phyloP scores from a whole-genome alignment of 2,113 vertebrate species.

The Oxyruncus cristatus region DNA sequence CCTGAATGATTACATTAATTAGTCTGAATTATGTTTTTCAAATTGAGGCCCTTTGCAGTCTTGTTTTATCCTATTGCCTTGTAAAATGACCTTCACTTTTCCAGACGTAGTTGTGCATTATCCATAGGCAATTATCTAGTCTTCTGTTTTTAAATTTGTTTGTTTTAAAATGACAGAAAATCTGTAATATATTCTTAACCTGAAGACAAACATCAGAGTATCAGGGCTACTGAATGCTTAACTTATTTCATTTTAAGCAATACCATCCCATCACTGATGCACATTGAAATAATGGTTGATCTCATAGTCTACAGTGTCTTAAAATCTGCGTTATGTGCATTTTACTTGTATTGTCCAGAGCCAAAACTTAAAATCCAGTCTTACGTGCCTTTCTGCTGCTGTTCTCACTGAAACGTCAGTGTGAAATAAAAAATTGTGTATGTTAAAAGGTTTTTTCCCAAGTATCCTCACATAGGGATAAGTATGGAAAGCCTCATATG shows the following conservation, averaged over 20 bases:
- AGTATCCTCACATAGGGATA: background rate
- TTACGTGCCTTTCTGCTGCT: background rate
- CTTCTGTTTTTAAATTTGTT: background rate
- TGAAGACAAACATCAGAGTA: background rate
- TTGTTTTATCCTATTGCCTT: background rate
- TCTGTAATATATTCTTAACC: background rate
- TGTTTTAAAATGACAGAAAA: background rate
- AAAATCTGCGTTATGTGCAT: background rate
- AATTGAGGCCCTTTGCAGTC: background rate
- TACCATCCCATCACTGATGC: background rate
- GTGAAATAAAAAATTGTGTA: background rate
- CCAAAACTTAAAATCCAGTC: background rate
- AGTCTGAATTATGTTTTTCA: background rate
- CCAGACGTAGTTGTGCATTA: background rate
- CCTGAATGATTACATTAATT: background rate
- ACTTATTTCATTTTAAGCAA: background rate
- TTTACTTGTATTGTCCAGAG: background rate
- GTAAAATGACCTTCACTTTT: background rate
- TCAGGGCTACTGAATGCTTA: background rate
- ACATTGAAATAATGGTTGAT: background rate
- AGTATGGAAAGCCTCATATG: background rate
- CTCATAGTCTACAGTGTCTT: background rate
- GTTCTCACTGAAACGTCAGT: background rate
- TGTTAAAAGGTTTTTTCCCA: background rate
- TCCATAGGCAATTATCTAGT: background rate